Base-by-base conservation (phyloP, 2,113 vertebrate species). In the Corydoras maculifer region DNA sequence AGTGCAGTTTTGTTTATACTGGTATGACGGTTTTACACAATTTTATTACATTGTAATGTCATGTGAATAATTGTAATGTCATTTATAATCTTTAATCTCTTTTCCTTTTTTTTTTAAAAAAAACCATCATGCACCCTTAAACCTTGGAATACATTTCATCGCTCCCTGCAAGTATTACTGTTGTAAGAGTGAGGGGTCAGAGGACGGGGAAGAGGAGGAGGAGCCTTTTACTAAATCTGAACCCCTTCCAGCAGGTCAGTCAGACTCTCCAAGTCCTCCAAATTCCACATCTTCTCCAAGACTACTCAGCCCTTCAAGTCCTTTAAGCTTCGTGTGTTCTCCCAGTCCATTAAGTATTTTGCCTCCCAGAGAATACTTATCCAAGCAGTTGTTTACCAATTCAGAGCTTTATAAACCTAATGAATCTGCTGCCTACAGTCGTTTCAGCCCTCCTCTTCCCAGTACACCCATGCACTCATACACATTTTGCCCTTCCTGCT, bases 181-280 rank as follows among this genome's bases (percentile, higher is more conserved):
- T 87, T 97, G 96, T 86, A 90, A 85, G 81, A 91, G 88, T 84
- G 93, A 93, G 79, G 93, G 92, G 77, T 88, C 91, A 0, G 93
- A 76, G 6, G 92, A 95, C 81, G 93, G 95, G 81, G 93, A 97
- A 80, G 93, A 76, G 73, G 74, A 58, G 32, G 93, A 94, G 81
- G 92, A 96, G 81, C 92, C 94, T 80, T 89, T 94, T 9, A 86
- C 87, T 7, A 85, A 86, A 68, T 86, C 89, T 50, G 62, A 87
- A 80, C 89, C 90, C 81, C 65, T 32, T 66, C 73, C 77, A 83
- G 88, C 74, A 86, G 82, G 75, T 80, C 85, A 32, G 79, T 82
- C 0, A 82, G 79, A 0, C 84, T 82, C 1, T 83, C 82, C 15
- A 80, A 64, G 0, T 84, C 82, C 1, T 83, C 83, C 15, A 81